phyloP scores from a whole-genome alignment of 2,113 vertebrate species.

The Puma concolor region DNA sequence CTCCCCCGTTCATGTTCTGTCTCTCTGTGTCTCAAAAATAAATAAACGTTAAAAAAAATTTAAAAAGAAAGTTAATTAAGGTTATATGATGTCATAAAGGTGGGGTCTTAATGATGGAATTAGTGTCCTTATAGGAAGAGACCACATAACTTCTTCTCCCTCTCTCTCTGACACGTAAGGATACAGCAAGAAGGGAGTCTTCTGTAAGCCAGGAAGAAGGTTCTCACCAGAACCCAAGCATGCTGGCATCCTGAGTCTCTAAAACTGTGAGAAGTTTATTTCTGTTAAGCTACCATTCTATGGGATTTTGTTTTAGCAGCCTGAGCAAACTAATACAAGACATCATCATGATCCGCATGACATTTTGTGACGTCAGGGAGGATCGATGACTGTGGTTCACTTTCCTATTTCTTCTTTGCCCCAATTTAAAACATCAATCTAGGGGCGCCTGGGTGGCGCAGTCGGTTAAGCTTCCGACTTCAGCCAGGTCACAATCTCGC shows the following conservation, averaged over 20 bases:
- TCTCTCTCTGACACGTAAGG: background rate
- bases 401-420: background rate
- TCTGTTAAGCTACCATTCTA: background rate
- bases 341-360: background rate
- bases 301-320: background rate
- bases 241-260: background rate
- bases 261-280: background rate
- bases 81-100: background rate
- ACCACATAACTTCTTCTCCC: background rate
- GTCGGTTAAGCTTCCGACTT: too few relatives aligned
- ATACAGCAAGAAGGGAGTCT: background rate
- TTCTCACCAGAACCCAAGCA: rapidly evolving
- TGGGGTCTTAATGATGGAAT: too few relatives aligned
- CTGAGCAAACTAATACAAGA: background rate
- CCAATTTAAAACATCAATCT: background rate
- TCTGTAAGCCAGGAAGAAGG: background rate
- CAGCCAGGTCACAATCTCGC: too few relatives aligned
- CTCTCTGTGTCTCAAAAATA: too few relatives aligned
- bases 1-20: too few relatives aligned
- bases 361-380: background rate
- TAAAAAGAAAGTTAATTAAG: background rate
- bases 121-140: background rate
- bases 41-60: too few relatives aligned
- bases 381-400: background rate
- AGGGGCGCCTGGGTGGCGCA: too few relatives aligned